Evolutionary conservation across 2,113 vertebrate species (phyloP).

Genomic region (Ceyx cyanopectus): DNA sequence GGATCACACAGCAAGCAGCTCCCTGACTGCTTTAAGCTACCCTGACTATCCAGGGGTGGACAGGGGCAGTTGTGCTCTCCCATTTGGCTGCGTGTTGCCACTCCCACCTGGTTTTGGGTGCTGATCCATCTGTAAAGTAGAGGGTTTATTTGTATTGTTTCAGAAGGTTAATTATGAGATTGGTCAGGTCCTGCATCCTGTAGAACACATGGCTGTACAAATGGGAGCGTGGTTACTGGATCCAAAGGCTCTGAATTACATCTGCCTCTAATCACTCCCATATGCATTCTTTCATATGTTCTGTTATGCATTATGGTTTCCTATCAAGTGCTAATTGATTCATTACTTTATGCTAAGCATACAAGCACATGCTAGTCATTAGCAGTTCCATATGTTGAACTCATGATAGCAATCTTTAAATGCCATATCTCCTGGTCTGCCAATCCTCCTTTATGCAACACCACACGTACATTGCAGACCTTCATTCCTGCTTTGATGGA

Average conservation of each 20-base stretch:
- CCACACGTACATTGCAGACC: not conserved
- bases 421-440: not conserved
- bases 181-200: not conserved
- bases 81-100: not conserved
- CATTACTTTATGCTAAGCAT: slow-evolving; percentile 3
- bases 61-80: not conserved
- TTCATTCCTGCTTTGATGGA: not conserved
- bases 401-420: not conserved
- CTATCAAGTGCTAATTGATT: not conserved
- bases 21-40: not conserved
- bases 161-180: not conserved
- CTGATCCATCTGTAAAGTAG: not conserved
- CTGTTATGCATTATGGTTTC: not conserved
- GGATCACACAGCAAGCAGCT: not conserved
- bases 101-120: not conserved
- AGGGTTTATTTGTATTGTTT: rapidly evolving
- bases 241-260: not conserved
- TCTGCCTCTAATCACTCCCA: not conserved
- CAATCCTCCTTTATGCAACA: not conserved
- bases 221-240: not conserved
- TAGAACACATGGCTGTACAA: not conserved
- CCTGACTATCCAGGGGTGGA: not conserved
- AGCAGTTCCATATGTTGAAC: not conserved
- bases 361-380: not conserved
- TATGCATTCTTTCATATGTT: not conserved